Evolutionary conservation across 2,888 invertebrate species (phyloP), one percentile per base, ranked within the genome.

Genomic region (Alviniconcha strummeri): DNA sequence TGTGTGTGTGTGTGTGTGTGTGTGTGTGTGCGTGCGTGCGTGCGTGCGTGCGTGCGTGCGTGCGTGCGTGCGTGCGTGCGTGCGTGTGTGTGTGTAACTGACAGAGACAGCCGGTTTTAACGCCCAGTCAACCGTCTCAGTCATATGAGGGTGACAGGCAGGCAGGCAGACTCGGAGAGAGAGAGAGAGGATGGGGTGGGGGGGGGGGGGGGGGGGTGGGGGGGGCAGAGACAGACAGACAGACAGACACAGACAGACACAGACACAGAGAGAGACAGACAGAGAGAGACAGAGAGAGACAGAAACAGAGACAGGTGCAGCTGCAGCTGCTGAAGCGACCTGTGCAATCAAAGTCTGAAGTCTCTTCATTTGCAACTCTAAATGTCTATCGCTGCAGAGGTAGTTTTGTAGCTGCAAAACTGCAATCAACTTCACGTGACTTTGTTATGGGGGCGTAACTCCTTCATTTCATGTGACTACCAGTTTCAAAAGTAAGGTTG

Each of bases 1-100:
- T 74, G 83, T 75, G 74, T 72, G 81, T 57, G 72, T 72, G 81
- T 72, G 57, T 72, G 81, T 81, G 72, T 80, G 67, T 19, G 36
- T n/a, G 60, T 11, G 64, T 60, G 79, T n/a, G 75, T 71, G 80
- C 17, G 74, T 79, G 60, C 36, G 74, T 64, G 71, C 36, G 72
- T 52, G 76, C n/a, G 64, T n/a, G 57, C 3, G 52, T 69, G 57
- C 60, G 80, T 79, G 69, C 56, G 56, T 72, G 52, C 77, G 74
- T 74, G 74, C 52, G 74, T 74, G 74, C 52, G 74, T 74, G 71
- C 19, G 71, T 71, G 71, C 19, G 71, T 71, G 19, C 1, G 71
- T 71, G 19, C 19, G 52, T 74, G 74, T 74, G 74, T 52, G 74
- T 52, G 74, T 72, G 72, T 36, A 9, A 9, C 64, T 64, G 64